Conservation (phyloP, 2,888 invertebrate genomes). For the Poecilobothrus nobilitatus region DNA sequence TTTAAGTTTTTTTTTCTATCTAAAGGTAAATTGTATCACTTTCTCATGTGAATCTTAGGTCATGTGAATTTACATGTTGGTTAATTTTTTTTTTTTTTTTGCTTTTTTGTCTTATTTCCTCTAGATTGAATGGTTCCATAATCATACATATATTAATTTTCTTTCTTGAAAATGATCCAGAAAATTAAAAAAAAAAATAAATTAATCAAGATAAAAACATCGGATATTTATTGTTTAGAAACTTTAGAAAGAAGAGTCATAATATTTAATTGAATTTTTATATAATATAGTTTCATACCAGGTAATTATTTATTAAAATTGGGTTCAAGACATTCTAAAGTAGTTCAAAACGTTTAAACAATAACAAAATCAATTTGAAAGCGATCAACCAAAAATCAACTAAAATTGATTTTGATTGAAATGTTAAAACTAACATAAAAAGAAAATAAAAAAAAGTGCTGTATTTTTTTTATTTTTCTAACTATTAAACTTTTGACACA, state of each 20-base stretch:
- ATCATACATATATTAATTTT: too few relatives aligned
- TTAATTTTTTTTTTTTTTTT: not conserved
- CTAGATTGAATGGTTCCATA: too few relatives aligned
- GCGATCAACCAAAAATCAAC: not conserved
- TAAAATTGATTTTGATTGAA: constrained; percentile 1
- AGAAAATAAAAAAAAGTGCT: not conserved
- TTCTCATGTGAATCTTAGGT: not conserved
- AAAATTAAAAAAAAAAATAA: too few relatives aligned
- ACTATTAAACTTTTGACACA: not conserved
- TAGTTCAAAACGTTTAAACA: too few relatives aligned
- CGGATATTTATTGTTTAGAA: too few relatives aligned
- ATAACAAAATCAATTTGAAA: too few relatives aligned
- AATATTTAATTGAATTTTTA: not conserved
- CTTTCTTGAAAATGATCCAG: not conserved
- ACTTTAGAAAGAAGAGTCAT: not conserved
- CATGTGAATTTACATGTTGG: not conserved
- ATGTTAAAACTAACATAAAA: not conserved
- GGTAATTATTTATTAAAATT: too few relatives aligned
- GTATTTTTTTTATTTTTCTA: not conserved
- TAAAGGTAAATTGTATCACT: not conserved
- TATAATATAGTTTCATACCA: too few relatives aligned
- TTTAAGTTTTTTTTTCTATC: too few relatives aligned
- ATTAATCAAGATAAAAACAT: too few relatives aligned
- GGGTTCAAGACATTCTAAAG: too few relatives aligned
- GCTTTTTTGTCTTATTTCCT: too few relatives aligned